Evolutionary conservation across 2,113 vertebrate genomes (phyloP).

Genomic region (Malaclemys terrapin): DNA sequence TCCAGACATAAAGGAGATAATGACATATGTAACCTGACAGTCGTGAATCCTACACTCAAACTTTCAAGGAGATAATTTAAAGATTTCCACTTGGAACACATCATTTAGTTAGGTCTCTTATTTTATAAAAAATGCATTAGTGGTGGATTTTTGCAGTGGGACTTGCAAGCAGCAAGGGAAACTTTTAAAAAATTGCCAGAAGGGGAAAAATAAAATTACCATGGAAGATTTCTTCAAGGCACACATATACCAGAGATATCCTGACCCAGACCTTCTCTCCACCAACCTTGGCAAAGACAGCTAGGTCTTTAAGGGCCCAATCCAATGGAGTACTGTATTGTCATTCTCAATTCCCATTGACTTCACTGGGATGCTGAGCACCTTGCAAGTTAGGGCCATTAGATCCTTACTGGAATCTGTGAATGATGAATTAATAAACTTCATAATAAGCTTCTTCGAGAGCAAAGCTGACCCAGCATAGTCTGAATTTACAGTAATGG

Average conservation of each 20-base stretch:
- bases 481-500: not conserved
- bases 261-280: not conserved
- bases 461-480: not conserved
- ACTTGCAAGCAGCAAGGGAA: constrained; percentile 43
- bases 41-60: constrained; percentile 72
- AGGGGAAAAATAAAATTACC: not conserved
- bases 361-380: not conserved
- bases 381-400: not conserved
- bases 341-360: fast-evolving
- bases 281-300: not conserved
- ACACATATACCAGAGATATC: fast-evolving
- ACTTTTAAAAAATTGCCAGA: not conserved
- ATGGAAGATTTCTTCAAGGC: not conserved
- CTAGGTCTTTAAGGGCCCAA: not conserved
- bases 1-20: constrained; percentile 78
- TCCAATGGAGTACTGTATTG: not conserved
- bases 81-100: constrained; percentile 70
- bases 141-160: constrained; percentile 36
- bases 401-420: not conserved
- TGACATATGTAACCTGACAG: constrained; percentile 79
- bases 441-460: constrained; percentile 41
- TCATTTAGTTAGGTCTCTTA: constrained; percentile 49
- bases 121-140: constrained; percentile 62
- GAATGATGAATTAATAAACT: constrained; percentile 16
- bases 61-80: constrained; percentile 63